Evolutionary conservation across 1,140 invertebrate species (phyloP).

Genomic region (Eurytemora carolleeae): DNA sequence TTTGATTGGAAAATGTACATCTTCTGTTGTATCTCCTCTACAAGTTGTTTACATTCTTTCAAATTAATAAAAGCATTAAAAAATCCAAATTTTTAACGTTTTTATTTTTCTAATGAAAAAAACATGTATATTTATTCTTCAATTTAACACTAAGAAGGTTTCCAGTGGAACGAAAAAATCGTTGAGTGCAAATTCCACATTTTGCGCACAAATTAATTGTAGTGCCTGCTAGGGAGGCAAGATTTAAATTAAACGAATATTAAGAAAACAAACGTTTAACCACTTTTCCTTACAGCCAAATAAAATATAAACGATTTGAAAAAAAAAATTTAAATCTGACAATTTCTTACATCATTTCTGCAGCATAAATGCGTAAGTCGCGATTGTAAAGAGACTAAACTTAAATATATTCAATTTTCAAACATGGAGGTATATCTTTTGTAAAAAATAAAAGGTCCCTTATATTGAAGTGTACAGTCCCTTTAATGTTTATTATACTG

Average conservation of each 20-base stretch:
- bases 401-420: background rate
- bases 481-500: too few species aligned
- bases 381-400: background rate
- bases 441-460: too few species aligned
- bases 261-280: too few species aligned
- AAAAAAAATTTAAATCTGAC: background rate
- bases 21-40: background rate
- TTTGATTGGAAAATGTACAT: background rate
- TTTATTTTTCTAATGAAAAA: background rate
- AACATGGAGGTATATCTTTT: background rate
- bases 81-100: background rate
- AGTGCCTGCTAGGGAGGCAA: too few species aligned
- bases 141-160: too few species aligned
- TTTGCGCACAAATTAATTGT: too few species aligned
- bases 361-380: background rate
- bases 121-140: too few species aligned
- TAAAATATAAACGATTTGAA: too few species aligned
- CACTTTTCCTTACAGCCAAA: too few species aligned
- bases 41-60: background rate
- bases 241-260: too few species aligned
- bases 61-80: background rate
- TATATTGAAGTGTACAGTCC: too few species aligned
- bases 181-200: background rate
- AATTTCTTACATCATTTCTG: background rate
- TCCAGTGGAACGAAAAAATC: background rate